phyloP scores from a whole-genome alignment of 2,797 vertebrate genomes.

The Psittacula echo region DNA sequence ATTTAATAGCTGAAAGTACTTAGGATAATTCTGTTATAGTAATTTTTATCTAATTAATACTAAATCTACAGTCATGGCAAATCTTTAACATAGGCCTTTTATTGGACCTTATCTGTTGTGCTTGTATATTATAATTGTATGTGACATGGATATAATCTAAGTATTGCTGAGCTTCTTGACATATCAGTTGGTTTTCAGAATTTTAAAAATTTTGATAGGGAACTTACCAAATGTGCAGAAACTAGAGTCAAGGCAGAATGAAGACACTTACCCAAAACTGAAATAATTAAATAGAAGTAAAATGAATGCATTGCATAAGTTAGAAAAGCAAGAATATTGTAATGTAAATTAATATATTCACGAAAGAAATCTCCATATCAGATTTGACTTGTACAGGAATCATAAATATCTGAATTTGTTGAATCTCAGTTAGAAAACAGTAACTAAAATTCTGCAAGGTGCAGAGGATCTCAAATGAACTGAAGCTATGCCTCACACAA shows the following conservation, averaged over 20 bases:
- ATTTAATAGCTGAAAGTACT: conserved; percentile 27
- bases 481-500: not conserved
- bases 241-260: not conserved
- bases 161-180: not conserved
- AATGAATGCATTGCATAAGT: not conserved
- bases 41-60: conserved; percentile 9
- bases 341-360: not conserved
- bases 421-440: not conserved
- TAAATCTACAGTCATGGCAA: not conserved
- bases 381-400: not conserved
- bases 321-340: not conserved
- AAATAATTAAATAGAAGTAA: not conserved
- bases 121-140: not conserved
- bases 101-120: not conserved
- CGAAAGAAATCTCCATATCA: not conserved
- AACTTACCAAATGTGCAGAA: not conserved
- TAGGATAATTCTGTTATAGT: not conserved
- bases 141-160: not conserved
- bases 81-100: not conserved
- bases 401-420: not conserved
- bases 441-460: not conserved
- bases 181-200: not conserved
- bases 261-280: not conserved
- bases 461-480: not conserved
- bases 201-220: not conserved